Evolutionary conservation across 2,888 invertebrate genomes (phyloP), one percentile per base, ranked within the genome.

Genomic region (Anaspis maculata): DNA sequence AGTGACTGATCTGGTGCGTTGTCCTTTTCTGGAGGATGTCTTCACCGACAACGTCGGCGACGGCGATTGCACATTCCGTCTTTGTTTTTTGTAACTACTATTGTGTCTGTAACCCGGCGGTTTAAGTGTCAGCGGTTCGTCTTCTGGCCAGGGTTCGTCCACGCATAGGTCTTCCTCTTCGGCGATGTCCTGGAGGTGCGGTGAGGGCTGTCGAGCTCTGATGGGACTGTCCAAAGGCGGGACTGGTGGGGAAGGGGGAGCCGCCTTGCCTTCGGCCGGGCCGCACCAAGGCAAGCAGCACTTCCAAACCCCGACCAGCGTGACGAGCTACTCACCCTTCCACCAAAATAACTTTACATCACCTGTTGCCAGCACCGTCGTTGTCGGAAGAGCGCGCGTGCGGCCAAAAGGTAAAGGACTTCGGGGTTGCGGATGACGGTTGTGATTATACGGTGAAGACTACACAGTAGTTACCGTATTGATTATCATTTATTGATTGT

Each of bases 271-370:
- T 52, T 62, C 64, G 53, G 80, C 77, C 74, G 77, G 73, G 77
- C 80, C 79, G 74, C 81, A 80, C 78, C 79, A 82, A 76, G 81
- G 82, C 77, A 81, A 75, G 74, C 81, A 81, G 73, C 82, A 82
- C 75, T 80, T 80, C 78, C 82, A 82, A 72, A 80, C 77, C 74
- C 80, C 77, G 66, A 76, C 76, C 77, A 77, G 76, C 70, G 72
- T 77, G 77, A 67, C 66, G 61, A 54, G 41, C 54, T 53, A 43
- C 48, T 33, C 40, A 44, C 48, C 51, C 38, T 41, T 43, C 46
- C 44, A 46, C 39, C 41, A 41, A 39, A 48, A 52, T 44, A 47
- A 44, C 49, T 48, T 49, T 44, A 46, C 48, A 40, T 41, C 47
- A 46, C 46, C 46, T 47, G 46, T 48, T 46, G 46, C 47, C 37